A percentile compares a stretch with the other conserved stretches of the same genome.
phyloP scores from a whole-genome alignment of 1,140 invertebrate species.

The Eumeta japonica region DNA sequence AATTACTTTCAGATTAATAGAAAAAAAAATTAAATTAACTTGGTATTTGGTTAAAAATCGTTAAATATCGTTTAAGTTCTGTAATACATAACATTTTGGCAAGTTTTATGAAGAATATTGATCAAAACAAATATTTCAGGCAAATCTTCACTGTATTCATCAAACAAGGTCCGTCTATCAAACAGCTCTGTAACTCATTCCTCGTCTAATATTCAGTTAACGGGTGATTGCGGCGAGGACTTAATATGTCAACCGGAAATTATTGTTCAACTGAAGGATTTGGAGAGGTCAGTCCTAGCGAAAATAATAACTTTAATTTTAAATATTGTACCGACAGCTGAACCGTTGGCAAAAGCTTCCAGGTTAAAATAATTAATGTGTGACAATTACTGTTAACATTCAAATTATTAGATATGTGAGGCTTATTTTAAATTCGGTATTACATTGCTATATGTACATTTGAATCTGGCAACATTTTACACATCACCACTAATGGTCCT shows the following conservation, averaged over 20 bases:
- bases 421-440: not conserved
- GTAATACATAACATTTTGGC: too few relatives aligned
- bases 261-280: conserved; percentile 24
- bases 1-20: too few relatives aligned
- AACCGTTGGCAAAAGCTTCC: too few relatives aligned
- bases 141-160: conserved; percentile 13
- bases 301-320: conserved; percentile 4
- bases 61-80: too few relatives aligned
- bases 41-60: too few relatives aligned
- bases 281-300: conserved; percentile 22
- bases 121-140: too few relatives aligned
- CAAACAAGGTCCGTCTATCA: conserved; percentile 26
- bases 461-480: not conserved
- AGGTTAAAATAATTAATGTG: conserved; percentile 2
- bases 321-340: too few relatives aligned
- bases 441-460: not conserved
- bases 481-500: too few relatives aligned
- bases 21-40: too few relatives aligned
- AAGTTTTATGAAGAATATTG: too few relatives aligned
- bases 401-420: not conserved
- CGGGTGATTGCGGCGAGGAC: conserved; percentile 39
- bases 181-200: conserved; percentile 26
- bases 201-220: conserved; percentile 32
- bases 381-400: not conserved
- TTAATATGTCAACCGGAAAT: conserved; percentile 39